phyloP scores from a whole-genome alignment of 2,888 invertebrate genomes.

The Lasioglossum villosulum region DNA sequence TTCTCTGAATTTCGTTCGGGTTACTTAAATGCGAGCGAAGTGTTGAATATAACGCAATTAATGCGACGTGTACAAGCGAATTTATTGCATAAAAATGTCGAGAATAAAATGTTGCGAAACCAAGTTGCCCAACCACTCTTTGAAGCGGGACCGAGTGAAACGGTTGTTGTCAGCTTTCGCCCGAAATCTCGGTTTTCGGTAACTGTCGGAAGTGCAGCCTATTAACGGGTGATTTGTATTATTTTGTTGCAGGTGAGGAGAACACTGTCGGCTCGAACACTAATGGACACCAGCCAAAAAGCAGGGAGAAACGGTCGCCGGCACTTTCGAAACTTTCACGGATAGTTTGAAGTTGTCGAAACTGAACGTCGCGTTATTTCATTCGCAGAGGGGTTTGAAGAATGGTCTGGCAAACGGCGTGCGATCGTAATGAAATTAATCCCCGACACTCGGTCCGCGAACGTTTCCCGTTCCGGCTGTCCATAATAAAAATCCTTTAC shows the following conservation, averaged over 20 bases:
- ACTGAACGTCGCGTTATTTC: not conserved
- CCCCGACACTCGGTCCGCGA: not conserved
- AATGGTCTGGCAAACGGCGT: constrained; percentile 15
- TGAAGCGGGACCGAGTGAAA: not conserved
- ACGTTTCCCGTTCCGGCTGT: not conserved
- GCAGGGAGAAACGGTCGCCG: constrained; percentile 38
- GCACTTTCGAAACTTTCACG: constrained; percentile 64
- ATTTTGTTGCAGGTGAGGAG: constrained; percentile 7
- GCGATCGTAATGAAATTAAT: not conserved
- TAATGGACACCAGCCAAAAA: constrained; percentile 54
- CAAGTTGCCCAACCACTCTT: too few species aligned
- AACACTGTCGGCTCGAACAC: not conserved
- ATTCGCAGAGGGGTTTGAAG: constrained; percentile 26
- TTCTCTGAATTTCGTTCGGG: not conserved
- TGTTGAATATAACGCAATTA: not conserved
- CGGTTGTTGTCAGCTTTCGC: not conserved
- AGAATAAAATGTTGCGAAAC: not conserved
- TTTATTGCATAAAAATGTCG: not conserved
- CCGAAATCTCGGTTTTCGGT: not conserved
- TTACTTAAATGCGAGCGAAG: not conserved
- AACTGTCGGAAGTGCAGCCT: not conserved
- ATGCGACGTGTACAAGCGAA: not conserved
- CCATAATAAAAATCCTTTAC: not conserved
- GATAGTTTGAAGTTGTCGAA: constrained; percentile 26
- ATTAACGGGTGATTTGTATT: not conserved